Evolutionary conservation across 2,113 vertebrate genomes (phyloP).

Genomic region (Carlito syrichta): DNA sequence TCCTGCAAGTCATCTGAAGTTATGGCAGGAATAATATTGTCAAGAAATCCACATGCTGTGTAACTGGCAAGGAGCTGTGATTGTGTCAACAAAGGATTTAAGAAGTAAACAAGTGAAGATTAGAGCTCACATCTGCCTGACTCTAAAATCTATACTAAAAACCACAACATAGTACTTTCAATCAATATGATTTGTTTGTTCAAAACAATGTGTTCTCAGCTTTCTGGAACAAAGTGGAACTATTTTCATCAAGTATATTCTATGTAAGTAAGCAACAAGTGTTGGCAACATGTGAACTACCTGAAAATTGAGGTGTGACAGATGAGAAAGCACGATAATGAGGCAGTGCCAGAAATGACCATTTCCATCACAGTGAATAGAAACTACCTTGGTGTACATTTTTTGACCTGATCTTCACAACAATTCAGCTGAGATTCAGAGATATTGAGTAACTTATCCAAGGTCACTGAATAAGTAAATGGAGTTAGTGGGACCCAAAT

Average conservation of each 20-base stretch:
- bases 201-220: neutral
- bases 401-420: neutral
- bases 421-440: neutral
- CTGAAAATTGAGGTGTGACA: neutral
- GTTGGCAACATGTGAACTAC: neutral
- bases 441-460: neutral
- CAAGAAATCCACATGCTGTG: neutral
- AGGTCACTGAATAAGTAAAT: neutral
- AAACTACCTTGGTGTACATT: neutral
- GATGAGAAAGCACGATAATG: neutral
- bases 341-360: neutral
- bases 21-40: conserved; percentile 17
- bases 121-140: neutral
- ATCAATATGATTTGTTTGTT: neutral
- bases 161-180: neutral
- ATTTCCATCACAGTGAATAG: neutral
- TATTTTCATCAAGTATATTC: neutral
- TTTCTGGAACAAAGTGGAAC: neutral
- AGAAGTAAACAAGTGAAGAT: neutral
- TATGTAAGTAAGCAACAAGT: neutral
- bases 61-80: neutral
- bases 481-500: neutral
- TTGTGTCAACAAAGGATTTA: conserved; percentile 32
- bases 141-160: neutral
- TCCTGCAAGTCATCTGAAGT: conserved; percentile 1